These are phyloP conservation scores for Chamaetylas fuelleborni DNA, from an alignment of 2,113 vertebrate genomes.

Conservation along the genomic window DNA sequence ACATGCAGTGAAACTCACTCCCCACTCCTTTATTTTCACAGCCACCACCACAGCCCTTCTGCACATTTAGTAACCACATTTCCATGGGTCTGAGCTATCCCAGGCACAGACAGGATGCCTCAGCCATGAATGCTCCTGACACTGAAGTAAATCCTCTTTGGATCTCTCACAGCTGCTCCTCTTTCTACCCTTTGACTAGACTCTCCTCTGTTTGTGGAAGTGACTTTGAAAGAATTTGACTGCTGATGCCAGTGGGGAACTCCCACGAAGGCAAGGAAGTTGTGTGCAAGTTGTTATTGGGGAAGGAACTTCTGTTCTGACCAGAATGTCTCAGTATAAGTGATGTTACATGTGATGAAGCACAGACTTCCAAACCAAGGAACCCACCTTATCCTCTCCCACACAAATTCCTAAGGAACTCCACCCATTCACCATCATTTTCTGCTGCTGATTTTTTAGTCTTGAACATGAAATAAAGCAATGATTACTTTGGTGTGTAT, in stretches of 20 bases:
- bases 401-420: neutral
- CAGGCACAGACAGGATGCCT: neutral
- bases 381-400: neutral
- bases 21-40: neutral
- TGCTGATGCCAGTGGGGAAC: conserved; percentile 6
- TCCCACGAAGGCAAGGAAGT: neutral
- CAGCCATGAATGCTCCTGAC: neutral
- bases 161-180: conserved; percentile 8
- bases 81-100: neutral
- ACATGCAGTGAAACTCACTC: neutral
- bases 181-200: neutral
- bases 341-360: neutral
- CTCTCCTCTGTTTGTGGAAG: neutral
- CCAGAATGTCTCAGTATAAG: neutral
- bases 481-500: neutral
- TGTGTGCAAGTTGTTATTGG: neutral
- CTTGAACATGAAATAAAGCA: neutral
- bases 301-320: neutral
- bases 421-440: neutral
- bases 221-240: conserved; percentile 30
- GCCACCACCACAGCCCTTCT: neutral
- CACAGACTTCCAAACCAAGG: neutral
- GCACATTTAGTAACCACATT: neutral
- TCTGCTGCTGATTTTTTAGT: neutral
- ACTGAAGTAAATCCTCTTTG: neutral